Evolutionary conservation across 2,113 vertebrate genomes (phyloP).

Genomic region (Fulica atra): DNA sequence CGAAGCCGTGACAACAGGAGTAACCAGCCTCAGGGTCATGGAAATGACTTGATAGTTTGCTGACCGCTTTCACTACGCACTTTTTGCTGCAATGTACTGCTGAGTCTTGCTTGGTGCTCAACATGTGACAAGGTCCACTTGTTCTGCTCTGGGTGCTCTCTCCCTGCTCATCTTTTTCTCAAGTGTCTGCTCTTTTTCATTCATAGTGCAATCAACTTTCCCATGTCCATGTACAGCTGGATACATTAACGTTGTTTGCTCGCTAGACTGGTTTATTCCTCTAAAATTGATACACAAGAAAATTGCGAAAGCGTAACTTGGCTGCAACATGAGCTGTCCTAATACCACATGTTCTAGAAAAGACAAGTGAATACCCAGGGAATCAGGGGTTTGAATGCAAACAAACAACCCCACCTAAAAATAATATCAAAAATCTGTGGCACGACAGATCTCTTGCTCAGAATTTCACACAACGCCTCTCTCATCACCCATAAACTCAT

Average conservation of each 20-base stretch:
- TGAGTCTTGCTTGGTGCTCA: neutral
- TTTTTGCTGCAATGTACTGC: neutral
- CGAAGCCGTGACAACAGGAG: neutral
- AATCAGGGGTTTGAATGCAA: neutral
- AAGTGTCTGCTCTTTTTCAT: neutral
- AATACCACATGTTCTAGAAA: neutral
- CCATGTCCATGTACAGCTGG: neutral
- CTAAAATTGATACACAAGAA: neutral
- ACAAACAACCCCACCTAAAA: neutral
- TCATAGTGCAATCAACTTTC: neutral
- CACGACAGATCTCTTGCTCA: neutral
- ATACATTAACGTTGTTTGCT: neutral
- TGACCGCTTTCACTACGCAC: neutral
- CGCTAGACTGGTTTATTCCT: neutral
- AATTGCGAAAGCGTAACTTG: neutral
- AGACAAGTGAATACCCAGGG: neutral
- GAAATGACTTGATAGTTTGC: neutral
- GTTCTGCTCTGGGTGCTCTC: neutral
- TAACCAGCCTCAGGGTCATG: neutral
- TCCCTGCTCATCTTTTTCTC: neutral
- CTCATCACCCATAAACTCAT: neutral
- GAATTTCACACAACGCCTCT: neutral
- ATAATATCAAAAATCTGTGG: neutral
- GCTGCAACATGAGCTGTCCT: neutral
- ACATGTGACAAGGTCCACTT: neutral